Base-by-base conservation (phyloP, 2,797 vertebrate genomes). In the Kryptolebias ocellatus region DNA sequence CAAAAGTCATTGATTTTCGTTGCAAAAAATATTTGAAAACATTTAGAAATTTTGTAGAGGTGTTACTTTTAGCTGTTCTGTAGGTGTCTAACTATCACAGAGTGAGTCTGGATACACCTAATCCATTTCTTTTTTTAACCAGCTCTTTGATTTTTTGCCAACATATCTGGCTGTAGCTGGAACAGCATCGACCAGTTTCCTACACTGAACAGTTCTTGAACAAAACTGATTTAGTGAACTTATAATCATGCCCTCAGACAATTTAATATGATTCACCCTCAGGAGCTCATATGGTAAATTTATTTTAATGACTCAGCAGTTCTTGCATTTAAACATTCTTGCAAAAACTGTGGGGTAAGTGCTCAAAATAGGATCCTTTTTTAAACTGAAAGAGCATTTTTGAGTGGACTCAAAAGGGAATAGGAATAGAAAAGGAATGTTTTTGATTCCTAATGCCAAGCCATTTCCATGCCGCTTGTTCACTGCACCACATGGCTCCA, bases 181-280 rank as follows among this genome's bases (percentile, higher is more conserved):
- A 49, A 75, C 73, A 85, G 59, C 83, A 87, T 74, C 86, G 70
- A 85, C 77, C 53, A 27, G 60, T 68, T 76, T 83, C 68, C 66
- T 70, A 44, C 47, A 53, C 47, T 57, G 29, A 81, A 77, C 61
- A 53, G 69, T 83, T 66, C 79, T 84, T 70, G 5, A 51, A 10
- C 1, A 82, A 76, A 85, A 85, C 53, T 65, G 73, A 80, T 76
- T 81, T 85, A 83, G 81, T 64, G 82, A 83, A 85, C 60, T 74
- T 74, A 72, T 80, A 84, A 83, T 83, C 77, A 75, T 64, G 24
- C 80, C 79, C 64, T 45, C 47, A 60, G 75, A 64, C 71, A 83
- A 77, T 85, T 86, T 72, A 66, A 68, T 69, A 70, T 67, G 64
- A 74, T 46, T 55, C 10, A 9, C 69, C 76, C 67, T 81, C 58